Evolutionary conservation across 2,797 vertebrate genomes (phyloP).

Genomic region (Eleutherodactylus coqui): DNA sequence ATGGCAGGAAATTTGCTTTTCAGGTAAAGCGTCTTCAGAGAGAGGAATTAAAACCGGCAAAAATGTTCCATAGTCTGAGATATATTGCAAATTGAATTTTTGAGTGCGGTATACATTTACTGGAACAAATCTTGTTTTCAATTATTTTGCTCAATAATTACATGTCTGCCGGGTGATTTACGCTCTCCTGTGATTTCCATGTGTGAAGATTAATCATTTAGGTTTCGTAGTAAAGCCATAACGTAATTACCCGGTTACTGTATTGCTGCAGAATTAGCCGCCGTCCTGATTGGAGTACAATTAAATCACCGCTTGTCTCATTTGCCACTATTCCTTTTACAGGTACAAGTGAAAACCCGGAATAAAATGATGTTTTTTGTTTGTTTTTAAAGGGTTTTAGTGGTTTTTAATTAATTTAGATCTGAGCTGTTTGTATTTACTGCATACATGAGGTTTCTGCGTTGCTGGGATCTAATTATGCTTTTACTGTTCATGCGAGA

Average conservation of each 20-base stretch:
- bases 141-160: conserved; percentile 58
- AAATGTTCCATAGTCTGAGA: conserved; percentile 28
- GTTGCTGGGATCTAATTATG: conserved; percentile 15
- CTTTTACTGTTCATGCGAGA: conserved; percentile 19
- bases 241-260: conserved; percentile 31
- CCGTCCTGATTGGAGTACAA: conserved; percentile 18
- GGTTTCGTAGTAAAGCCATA: conserved; percentile 15
- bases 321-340: neutral
- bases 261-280: neutral
- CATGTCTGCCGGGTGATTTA: conserved; percentile 53
- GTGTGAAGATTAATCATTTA: conserved; percentile 46
- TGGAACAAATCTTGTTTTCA: conserved; percentile 47
- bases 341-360: neutral
- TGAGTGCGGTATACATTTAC: conserved; percentile 43
- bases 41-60: neutral
- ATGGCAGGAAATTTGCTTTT: neutral
- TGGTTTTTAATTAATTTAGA: conserved; percentile 38
- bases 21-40: neutral
- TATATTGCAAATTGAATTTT: conserved; percentile 62
- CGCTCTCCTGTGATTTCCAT: neutral
- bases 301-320: conserved; percentile 10
- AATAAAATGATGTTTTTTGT: neutral
- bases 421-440: conserved; percentile 26
- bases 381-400: conserved; percentile 5
- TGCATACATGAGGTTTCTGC: neutral